Evolutionary conservation across 2,888 invertebrate species (phyloP), one percentile per base, ranked within the genome.

Genomic region (Drosophila niveifrons): DNA sequence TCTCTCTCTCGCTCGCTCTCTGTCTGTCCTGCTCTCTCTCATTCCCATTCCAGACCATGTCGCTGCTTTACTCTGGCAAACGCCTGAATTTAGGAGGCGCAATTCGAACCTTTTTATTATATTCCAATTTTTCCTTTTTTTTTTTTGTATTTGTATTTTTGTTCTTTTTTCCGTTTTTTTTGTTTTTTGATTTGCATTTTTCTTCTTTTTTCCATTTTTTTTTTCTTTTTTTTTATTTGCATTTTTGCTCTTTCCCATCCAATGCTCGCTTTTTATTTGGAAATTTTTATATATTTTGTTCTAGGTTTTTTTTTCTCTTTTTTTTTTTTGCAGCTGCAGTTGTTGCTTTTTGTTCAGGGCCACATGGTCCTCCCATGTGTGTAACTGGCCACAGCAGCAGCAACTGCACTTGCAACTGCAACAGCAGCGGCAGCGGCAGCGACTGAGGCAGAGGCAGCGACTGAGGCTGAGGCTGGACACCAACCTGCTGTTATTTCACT

Each of bases 401-500:
- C 48, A 31, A 46, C 55, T 52, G 39, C 52, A 52, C 11, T 17
- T 43, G 58, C 53, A 46, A 47, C 55, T 67, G 72, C 46, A 29
- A 44, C 11, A 9, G 13, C 36, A 13, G 43, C 58, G 50, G 67
- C 63, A 50, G 48, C 69, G 58, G 65, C 66, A 63, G 43, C 13
- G 29, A 1, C 43, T 1, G 55, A 15, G 44, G 56, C 72, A 58
- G 39, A 46, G 58, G 18, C 59, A 47, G 51, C 15, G 13, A 41
- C 75, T 63, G 63, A 56, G 64, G 4, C 18, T 23, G 18, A 23
- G 18, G 18, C 72, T 50, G 68, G 71, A 65, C 80, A 72, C 58
- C 68, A 65, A 74, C 57, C 84, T 85, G 83, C 82, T 90, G 90
- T 90, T 90, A 90, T 91, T 90, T 90, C 90, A 88, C 91, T 90